Base-by-base conservation (phyloP, 2,113 vertebrate species). In the Regulus satrapa region DNA sequence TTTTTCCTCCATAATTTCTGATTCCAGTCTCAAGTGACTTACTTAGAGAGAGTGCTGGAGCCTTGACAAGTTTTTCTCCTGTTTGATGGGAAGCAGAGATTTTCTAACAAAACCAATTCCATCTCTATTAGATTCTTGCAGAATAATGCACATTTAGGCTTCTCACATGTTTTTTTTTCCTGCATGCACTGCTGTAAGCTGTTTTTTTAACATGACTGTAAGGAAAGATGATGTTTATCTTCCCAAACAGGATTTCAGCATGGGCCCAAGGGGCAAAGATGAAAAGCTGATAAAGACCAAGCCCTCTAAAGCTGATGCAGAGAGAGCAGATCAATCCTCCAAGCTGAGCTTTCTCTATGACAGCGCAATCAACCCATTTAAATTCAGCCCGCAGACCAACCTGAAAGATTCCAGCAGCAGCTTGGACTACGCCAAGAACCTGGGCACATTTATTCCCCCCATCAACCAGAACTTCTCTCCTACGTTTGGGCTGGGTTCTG, bases 211-310 rank as follows among this genome's bases (percentile, higher is more conserved):
- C 45, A 8, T 1, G 32, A n/a, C 46, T 49, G 18, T 93, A 88
- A 95, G 74, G 58, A 80, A 88, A n/a, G 25, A 31, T 23, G 5
- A 59, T n/a, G 40, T 59, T 96, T 96, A 20, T 92, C n/a, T 97
- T 95, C 66, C 80, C 81, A 51, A 77, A 82, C 67, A 98, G 98
- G 98, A 98, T 91, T 92, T 96, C 43, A 94, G 87, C 81, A 2
- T 89, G 45, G 94, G 97, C 80, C 64, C 78, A 17, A 97, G 94
- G 95, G 80, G 17, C 87, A 98, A 94, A 90, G 97, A 98, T 40
- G 72, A 64, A 45, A 98, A 98, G 82, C 58, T 89, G 6, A 62
- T 95, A 28, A 98, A 97, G 88, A 83, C 29, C 4, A 98, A 97
- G 92, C 58, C 25, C 13, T 75, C 88, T 25, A 98, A 97, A 96